Conservation (phyloP, 2,797 vertebrate genomes). For the Apogon hyalosoma region DNA sequence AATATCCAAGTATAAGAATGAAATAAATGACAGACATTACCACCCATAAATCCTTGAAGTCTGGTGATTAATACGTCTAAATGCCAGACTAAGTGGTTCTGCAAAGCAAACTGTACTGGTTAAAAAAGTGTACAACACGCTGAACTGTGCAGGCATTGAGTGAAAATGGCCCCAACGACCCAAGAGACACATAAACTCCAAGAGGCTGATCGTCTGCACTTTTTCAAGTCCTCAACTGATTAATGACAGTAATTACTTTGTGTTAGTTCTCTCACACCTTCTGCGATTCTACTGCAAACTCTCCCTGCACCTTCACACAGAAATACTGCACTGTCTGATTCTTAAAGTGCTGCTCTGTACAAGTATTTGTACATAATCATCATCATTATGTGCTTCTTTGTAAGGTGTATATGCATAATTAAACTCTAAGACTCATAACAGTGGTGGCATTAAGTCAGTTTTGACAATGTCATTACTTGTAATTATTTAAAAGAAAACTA, state of each 20-base stretch:
- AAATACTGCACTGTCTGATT: neutral
- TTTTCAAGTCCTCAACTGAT: constrained; percentile 55
- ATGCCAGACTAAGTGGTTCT: neutral
- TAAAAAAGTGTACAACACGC: constrained; percentile 17
- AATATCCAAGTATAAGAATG: too few species aligned
- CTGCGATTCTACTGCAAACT: constrained; percentile 5
- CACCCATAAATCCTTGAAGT: neutral
- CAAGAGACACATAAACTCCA: constrained; percentile 23
- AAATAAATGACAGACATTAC: too few species aligned
- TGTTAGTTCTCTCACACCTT: constrained; percentile 33
- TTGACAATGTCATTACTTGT: too few species aligned
- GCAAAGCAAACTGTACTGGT: constrained; percentile 1
- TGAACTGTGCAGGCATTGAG: constrained; percentile 16
- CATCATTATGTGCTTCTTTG: too few species aligned
- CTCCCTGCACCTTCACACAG: constrained; percentile 5
- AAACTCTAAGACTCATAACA: too few species aligned
- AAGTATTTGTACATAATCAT: too few species aligned
- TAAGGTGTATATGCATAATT: too few species aligned
- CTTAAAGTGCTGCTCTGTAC: neutral
- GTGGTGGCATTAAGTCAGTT: too few species aligned
- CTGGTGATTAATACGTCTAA: neutral
- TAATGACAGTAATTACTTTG: constrained; percentile 68
- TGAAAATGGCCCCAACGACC: constrained; percentile 38
- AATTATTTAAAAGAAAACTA: too few species aligned
- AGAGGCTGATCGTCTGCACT: constrained; percentile 34